A percentile compares a stretch with the other conserved stretches of the same genome.
These are phyloP conservation scores for Pyrocephalus nanus DNA, from an alignment of 2,797 vertebrate species.

Conservation along the genomic window DNA sequence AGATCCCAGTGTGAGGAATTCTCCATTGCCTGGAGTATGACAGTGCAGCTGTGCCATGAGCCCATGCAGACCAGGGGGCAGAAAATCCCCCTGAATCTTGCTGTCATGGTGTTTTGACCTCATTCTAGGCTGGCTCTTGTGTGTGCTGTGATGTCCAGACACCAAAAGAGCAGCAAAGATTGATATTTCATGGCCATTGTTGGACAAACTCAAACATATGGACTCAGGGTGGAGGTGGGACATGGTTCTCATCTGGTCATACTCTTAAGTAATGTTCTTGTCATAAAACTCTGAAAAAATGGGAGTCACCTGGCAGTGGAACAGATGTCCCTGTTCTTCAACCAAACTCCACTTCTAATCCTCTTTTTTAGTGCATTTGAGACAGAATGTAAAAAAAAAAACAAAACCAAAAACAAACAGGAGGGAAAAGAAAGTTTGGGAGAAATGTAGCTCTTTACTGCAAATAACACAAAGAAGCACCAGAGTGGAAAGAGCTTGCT, in stretches of 20 bases:
- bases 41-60: slow-evolving; percentile 17
- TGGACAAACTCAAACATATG: neutral
- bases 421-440: neutral
- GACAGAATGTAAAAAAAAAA: neutral
- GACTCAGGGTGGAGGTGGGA: neutral
- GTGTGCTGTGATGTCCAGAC: neutral
- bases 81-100: slow-evolving; percentile 23
- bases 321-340: slow-evolving; percentile 18
- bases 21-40: neutral
- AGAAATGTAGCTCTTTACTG: neutral
- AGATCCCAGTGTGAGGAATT: neutral
- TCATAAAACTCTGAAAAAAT: slow-evolving; percentile 21
- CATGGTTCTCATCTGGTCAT: slow-evolving; percentile 33
- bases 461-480: neutral
- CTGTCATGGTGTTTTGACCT: slow-evolving; percentile 4
- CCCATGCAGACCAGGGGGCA: neutral
- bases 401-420: neutral
- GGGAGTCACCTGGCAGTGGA: slow-evolving; percentile 37
- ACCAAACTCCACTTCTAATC: neutral
- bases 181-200: slow-evolving; percentile 30
- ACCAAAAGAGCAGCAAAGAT: slow-evolving; percentile 16
- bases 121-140: neutral
- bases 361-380: neutral
- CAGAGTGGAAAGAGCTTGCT: neutral
- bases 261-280: neutral